Base-by-base conservation (phyloP, 2,797 vertebrate genomes). In the Gallinago nigripennis region DNA sequence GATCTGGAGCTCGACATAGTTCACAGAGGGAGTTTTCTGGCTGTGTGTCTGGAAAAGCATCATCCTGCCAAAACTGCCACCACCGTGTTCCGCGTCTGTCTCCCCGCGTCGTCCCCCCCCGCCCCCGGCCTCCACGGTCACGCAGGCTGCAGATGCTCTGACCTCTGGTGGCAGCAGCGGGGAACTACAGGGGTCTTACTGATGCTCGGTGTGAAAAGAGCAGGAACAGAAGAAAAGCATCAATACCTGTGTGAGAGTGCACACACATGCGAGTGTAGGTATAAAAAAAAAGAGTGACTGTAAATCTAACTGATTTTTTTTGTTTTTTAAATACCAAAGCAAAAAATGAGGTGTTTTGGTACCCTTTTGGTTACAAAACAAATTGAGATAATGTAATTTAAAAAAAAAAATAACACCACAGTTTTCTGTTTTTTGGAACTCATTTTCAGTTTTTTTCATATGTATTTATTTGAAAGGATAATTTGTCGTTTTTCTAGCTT, bases 11-110 rank as follows among this genome's bases (percentile, higher is more conserved):
- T 9, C 20, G 50, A 6, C 4, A 3, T 7, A 7, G 11, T n/a
- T 66, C 57, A n/a, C 35, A 3, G 27, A 4, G 30, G 58, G 65
- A 31, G 7, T 39, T 21, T 13, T 23, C 39, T 19, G 33, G 1
- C 20, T 0, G 37, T 3, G 2, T 2, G 35, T 0, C 17, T 3
- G 11, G 61, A 8, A 30, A 27, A 14, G 31, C 56, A 8, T 11
- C 53, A 1, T 6, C 41, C 66, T 24, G 58, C 63, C 56, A 5
- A 6, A 51, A 7, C 61, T 14, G 48, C 25, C 53, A 2, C 23
- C 37, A 0, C 16, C 4, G 43, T 1, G 2, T 43, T 43, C 43
- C 16, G 17, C 18, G 43, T 43, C 41, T 8, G 41, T 43, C 16
- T 43, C 16, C 16, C 46, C 46, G 21, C 45, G 10, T 23, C 5